Evolutionary conservation across 2,888 invertebrate species (phyloP).

Genomic region (Lasioglossum leucozonium): DNA sequence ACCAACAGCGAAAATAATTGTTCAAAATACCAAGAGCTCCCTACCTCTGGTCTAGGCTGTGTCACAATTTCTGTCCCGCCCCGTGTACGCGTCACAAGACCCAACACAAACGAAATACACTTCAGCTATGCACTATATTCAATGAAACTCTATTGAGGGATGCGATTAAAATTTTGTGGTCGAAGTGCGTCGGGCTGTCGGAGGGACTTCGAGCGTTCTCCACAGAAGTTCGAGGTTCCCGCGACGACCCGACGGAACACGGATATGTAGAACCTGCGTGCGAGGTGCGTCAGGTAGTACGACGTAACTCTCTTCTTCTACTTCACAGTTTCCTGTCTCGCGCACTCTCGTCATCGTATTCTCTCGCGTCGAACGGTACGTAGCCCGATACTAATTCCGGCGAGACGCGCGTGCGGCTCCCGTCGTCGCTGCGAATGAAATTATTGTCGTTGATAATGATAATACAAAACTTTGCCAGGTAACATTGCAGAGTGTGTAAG

Average conservation of each 20-base stretch:
- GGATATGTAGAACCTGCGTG: constrained; percentile 74
- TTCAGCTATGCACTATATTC: constrained; percentile 51
- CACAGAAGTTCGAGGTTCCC: neutral
- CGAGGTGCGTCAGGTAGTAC: constrained; percentile 44
- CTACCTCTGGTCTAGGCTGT: neutral
- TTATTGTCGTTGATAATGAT: constrained; percentile 72
- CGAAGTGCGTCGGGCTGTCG: neutral
- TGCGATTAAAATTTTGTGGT: constrained; percentile 57
- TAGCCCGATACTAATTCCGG: constrained; percentile 12
- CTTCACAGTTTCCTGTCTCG: neutral
- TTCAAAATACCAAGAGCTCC: too few species aligned
- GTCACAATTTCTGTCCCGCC: neutral
- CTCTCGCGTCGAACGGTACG: neutral
- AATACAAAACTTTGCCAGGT: constrained; percentile 68
- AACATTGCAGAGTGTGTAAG: constrained; percentile 53
- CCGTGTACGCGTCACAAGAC: neutral
- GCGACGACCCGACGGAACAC: constrained; percentile 56
- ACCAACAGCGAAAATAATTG: too few species aligned
- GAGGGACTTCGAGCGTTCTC: neutral
- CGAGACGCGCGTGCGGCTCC: constrained; percentile 13
- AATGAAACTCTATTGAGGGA: constrained; percentile 39
- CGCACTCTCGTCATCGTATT: neutral
- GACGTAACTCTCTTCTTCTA: constrained; percentile 16
- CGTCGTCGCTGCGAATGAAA: constrained; percentile 61
- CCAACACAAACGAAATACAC: constrained; percentile 30